Percentiles rank a stretch among this genome's conserved stretches.
These are phyloP conservation scores for Synchiropus splendidus DNA, from an alignment of 2,113 vertebrate genomes.

Conservation along the genomic window DNA sequence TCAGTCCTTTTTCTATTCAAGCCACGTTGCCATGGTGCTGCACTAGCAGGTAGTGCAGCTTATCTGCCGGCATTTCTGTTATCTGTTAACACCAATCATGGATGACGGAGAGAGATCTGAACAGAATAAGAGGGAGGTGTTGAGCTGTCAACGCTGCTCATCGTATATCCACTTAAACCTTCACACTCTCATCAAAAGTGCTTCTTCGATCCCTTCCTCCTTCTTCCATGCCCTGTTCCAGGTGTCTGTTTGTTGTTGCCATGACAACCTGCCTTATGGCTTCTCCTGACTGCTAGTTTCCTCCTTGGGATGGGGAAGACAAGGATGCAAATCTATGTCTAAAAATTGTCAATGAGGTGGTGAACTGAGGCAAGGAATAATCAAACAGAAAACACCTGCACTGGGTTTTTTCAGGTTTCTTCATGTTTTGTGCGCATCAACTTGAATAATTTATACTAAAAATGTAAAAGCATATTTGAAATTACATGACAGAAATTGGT, in stretches of 20 bases:
- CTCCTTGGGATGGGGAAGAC: slow-evolving; percentile 3
- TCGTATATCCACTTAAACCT: slow-evolving; percentile 6
- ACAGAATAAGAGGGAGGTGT: slow-evolving; percentile 4
- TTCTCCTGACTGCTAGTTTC: slow-evolving; percentile 12
- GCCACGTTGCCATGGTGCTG: slow-evolving; percentile 16
- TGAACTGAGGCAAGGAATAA: no score
- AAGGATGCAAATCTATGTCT: no score
- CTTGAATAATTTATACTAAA: no score
- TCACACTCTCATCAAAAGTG: slow-evolving; percentile 1
- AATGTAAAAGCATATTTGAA: no score
- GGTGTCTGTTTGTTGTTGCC: slow-evolving; percentile 52
- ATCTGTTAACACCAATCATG: slow-evolving; percentile 21
- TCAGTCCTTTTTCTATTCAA: slow-evolving; percentile 4
- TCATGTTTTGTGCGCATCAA: no score
- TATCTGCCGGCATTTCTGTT: slow-evolving; percentile 27
- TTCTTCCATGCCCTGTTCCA: slow-evolving; percentile 12
- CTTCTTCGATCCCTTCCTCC: neutral
- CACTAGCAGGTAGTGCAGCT: slow-evolving; percentile 6
- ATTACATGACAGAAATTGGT: no score
- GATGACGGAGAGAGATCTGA: neutral
- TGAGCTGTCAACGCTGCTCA: no score
- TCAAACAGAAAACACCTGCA: no score
- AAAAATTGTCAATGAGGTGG: neutral
- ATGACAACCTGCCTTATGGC: slow-evolving; percentile 43
- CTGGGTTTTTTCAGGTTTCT: no score